These are phyloP conservation scores for Agrenia bidenticulata DNA, from an alignment of 2,888 invertebrate species.

Conservation along the genomic window DNA sequence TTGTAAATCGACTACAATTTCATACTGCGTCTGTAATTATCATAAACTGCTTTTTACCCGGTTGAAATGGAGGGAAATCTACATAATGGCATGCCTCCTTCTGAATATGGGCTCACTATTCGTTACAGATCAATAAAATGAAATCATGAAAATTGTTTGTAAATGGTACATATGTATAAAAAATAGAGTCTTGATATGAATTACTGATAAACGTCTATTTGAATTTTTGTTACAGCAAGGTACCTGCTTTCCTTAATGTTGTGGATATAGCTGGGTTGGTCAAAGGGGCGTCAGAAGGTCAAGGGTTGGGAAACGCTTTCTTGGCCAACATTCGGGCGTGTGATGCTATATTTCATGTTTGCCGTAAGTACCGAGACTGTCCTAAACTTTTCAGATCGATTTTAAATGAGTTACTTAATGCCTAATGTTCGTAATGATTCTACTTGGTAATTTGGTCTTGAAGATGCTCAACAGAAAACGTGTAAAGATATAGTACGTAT, in stretches of 20 bases:
- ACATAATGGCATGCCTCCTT: too few species aligned
- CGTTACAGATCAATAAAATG: too few species aligned
- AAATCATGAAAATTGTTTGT: too few species aligned
- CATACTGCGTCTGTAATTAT: too few species aligned
- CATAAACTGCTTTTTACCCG: too few species aligned
- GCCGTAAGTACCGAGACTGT: conserved; percentile 69
- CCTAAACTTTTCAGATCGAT: conserved; percentile 5
- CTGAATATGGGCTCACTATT: too few species aligned
- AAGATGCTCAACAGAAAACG: too few species aligned
- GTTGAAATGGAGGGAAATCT: too few species aligned
- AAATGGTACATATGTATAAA: background rate
- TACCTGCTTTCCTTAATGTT: conserved; percentile 95
- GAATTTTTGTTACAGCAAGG: conserved; percentile 69
- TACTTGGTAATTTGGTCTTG: background rate
- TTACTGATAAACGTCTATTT: conserved; percentile 15
- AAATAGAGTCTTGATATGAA: background rate
- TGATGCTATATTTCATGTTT: conserved; percentile 95
- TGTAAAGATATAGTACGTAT: background rate
- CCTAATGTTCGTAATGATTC: background rate
- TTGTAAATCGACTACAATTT: too few species aligned
- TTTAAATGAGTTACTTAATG: conserved; percentile 7
- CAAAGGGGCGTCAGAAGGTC: conserved; percentile 89
- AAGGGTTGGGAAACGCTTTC: conserved; percentile 97
- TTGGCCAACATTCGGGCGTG: conserved; percentile 98
- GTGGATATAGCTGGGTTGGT: conserved; percentile 99